A percentile compares a stretch with the other conserved stretches of the same genome.
phyloP scores from a whole-genome alignment of 2,888 invertebrate genomes.

The Coenonympha arcania region DNA sequence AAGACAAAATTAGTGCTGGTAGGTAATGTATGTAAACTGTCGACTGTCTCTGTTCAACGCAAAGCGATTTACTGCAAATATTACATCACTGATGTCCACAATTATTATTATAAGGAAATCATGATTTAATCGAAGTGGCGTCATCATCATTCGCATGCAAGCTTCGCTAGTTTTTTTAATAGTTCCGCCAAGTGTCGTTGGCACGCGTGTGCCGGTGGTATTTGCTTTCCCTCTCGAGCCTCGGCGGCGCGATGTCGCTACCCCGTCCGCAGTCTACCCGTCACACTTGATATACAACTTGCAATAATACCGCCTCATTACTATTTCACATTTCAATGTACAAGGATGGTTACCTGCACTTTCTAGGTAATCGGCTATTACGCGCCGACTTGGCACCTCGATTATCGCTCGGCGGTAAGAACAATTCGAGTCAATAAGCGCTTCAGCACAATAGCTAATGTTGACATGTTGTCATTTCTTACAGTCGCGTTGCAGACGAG shows the following conservation, averaged over 20 bases:
- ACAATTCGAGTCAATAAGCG: conserved; percentile 37
- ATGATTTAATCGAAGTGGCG: conserved; percentile 18
- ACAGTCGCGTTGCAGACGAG: conserved; percentile 19
- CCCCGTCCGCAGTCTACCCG: conserved; percentile 36
- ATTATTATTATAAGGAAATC: conserved; percentile 22
- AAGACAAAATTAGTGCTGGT: conserved; percentile 50
- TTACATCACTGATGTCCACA: conserved; percentile 6
- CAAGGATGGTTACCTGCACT: conserved; percentile 40
- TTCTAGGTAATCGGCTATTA: conserved; percentile 47
- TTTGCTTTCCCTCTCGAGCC: conserved; percentile 59
- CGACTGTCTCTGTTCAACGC: neutral
- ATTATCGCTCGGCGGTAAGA: conserved; percentile 48
- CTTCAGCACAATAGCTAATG: conserved; percentile 43
- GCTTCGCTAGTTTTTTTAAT: conserved; percentile 31
- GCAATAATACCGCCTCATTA: conserved; percentile 35
- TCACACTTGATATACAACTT: conserved; percentile 43
- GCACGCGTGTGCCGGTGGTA: conserved; percentile 59
- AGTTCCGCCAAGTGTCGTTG: conserved; percentile 64
- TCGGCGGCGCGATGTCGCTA: conserved; percentile 29
- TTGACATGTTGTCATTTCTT: conserved; percentile 43
- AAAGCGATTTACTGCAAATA: conserved; percentile 1
- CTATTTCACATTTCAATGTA: conserved; percentile 31
- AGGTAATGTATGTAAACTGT: conserved; percentile 28
- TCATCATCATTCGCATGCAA: conserved; percentile 50
- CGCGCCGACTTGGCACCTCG: conserved; percentile 38